These are phyloP conservation scores for Oxygymnocypris stewartii DNA, from an alignment of 2,113 vertebrate genomes.

Conservation along the genomic window DNA sequence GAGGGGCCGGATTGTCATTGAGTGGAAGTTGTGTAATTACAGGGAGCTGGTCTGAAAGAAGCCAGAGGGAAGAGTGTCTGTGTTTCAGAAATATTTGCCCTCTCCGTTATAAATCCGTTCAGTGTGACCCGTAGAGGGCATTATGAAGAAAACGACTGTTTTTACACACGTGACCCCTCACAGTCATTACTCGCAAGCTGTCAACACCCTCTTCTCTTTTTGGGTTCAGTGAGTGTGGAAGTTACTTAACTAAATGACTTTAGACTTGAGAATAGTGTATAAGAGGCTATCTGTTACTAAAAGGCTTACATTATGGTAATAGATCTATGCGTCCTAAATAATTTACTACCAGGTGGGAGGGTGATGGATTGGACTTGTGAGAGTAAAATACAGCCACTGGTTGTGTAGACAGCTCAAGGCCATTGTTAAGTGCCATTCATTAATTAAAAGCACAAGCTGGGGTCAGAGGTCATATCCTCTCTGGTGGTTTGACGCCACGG, in stretches of 20 bases:
- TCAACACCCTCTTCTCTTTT: constrained; percentile 7
- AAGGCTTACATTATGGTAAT: not conserved
- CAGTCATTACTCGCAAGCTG: constrained; percentile 1
- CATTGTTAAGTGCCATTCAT: constrained; percentile 51
- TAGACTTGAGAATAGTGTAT: not conserved
- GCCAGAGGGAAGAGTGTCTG: constrained; percentile 49
- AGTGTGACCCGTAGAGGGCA: not conserved
- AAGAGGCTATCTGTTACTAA: constrained; percentile 4
- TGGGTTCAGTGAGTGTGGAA: not conserved
- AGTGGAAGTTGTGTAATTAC: constrained; percentile 70
- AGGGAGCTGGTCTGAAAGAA: constrained; percentile 59
- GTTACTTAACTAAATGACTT: not conserved
- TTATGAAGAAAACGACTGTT: not conserved
- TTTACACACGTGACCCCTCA: not conserved
- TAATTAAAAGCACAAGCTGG: constrained; percentile 54
- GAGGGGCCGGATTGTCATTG: constrained; percentile 39
- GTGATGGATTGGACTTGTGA: constrained; percentile 11
- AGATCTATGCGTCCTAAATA: not conserved
- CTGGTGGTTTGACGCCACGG: constrained; percentile 48
- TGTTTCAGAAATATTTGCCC: constrained; percentile 40
- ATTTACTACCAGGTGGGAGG: constrained; percentile 4
- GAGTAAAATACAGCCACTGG: constrained; percentile 36
- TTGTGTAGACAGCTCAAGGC: constrained; percentile 46
- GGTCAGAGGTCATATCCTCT: constrained; percentile 51
- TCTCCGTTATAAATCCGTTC: not conserved